These are phyloP conservation scores for Microplitis manilae DNA, from an alignment of 2,888 invertebrate species.

Conservation along the genomic window DNA sequence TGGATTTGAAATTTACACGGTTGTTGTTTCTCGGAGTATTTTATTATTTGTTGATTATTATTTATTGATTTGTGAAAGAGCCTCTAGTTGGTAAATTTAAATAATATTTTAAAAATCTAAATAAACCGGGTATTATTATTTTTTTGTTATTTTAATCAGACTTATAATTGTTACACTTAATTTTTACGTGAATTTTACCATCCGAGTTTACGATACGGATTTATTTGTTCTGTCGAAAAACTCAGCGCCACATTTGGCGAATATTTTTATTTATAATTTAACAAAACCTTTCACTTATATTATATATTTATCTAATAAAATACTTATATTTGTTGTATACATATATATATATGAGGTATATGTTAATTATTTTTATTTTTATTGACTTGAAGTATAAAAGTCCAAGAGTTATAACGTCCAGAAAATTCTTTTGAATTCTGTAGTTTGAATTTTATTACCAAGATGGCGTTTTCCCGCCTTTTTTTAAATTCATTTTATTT, in stretches of 20 bases:
- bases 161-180: neutral
- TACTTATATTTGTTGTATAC: neutral
- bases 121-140: neutral
- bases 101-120: neutral
- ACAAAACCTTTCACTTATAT: neutral
- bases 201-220: neutral
- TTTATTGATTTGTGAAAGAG: neutral
- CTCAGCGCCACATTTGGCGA: neutral
- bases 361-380: no score
- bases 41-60: neutral
- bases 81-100: neutral
- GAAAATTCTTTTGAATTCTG: no score
- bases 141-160: neutral
- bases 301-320: neutral
- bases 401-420: neutral
- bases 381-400: constrained; percentile 1
- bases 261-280: neutral
- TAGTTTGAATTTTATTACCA: neutral
- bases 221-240: neutral
- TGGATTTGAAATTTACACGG: neutral
- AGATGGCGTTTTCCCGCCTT: neutral
- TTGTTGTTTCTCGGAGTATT: neutral
- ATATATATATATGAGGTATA: neutral
- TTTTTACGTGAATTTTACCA: neutral
- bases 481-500: neutral